Base-by-base conservation (phyloP, 2,113 vertebrate species). In the Mastomys coucha region DNA sequence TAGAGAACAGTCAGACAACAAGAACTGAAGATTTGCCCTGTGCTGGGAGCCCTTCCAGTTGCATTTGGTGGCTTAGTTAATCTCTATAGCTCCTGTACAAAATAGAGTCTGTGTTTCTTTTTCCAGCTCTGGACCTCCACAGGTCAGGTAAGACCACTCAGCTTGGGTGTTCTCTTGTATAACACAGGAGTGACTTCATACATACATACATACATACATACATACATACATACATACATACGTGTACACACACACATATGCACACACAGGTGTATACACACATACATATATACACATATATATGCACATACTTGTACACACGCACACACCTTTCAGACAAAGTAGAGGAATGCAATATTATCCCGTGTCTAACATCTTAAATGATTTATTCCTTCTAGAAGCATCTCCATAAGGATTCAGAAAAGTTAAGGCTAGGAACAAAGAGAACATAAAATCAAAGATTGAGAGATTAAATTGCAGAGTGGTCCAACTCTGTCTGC, bases 401-500 rank as follows among this genome's bases (percentile, higher is more conserved):
- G 49, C 45, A n/a, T 70, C 31, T 87, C 39, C 80, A 31, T 9
- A 76, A 86, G 12, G 31, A 39, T 5, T 31, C 53, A 97, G 63
- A 78, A 89, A 97, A 97, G 96, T 58, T 2, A 91, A 93, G 31
- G 69, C 49, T 53, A 89, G 94, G 86, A 75, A 78, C 75, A 87
- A 65, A 76, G 31, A 51, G 6, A 28, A 0, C 45, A 45, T 26
- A 51, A 42, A 82, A 72, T 4, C 9, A 20, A 84, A 67, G 4
- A 58, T 14, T 19, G n/a, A 58, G 8, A 81, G 69, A 82, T 28
- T 24, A 70, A 72, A 26, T 28, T n/a, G 26, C 6, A 72, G 13
- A 4, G 8, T 45, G 11, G 14, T 39, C 7, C 56, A 36, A 60
- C 4, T 7, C 73, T 78, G 49, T 58, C 70, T 70, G 2, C 8